phyloP scores from a whole-genome alignment of 2,888 invertebrate genomes.

The Meliscaeva auricollis region DNA sequence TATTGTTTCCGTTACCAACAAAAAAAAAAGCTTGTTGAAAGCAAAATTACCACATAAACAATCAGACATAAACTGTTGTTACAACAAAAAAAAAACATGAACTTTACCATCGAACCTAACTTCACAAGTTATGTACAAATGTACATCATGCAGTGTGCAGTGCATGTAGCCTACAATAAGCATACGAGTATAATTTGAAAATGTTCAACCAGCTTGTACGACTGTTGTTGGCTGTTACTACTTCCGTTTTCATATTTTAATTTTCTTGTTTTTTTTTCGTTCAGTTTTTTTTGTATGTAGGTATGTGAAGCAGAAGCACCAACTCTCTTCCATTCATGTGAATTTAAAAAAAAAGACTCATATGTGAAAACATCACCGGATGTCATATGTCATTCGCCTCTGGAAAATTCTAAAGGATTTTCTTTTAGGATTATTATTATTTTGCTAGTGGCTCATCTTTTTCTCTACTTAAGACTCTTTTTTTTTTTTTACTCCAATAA shows the following conservation, averaged over 20 bases:
- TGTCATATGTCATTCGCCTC: slow-evolving; percentile 52
- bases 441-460: slow-evolving; percentile 37
- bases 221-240: slow-evolving; percentile 16
- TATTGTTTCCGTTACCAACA: neutral
- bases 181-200: neutral
- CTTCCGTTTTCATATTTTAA: slow-evolving; percentile 18
- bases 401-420: slow-evolving; percentile 43
- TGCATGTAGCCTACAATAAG: slow-evolving; percentile 10
- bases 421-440: slow-evolving; percentile 45
- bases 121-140: slow-evolving; percentile 6
- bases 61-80: slow-evolving; percentile 30
- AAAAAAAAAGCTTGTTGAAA: neutral
- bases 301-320: slow-evolving; percentile 22
- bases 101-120: slow-evolving; percentile 26
- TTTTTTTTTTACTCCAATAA: too few species aligned
- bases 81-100: slow-evolving; percentile 2
- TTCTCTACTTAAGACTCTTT: too few species aligned
- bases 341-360: slow-evolving; percentile 25
- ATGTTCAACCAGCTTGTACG: slow-evolving; percentile 31
- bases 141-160: neutral
- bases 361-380: slow-evolving; percentile 32
- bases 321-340: slow-evolving; percentile 20
- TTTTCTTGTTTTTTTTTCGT: neutral
- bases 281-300: neutral
- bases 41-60: slow-evolving; percentile 23